Base-by-base conservation (phyloP, 2,797 vertebrate genomes). In the Sebastes itinus region DNA sequence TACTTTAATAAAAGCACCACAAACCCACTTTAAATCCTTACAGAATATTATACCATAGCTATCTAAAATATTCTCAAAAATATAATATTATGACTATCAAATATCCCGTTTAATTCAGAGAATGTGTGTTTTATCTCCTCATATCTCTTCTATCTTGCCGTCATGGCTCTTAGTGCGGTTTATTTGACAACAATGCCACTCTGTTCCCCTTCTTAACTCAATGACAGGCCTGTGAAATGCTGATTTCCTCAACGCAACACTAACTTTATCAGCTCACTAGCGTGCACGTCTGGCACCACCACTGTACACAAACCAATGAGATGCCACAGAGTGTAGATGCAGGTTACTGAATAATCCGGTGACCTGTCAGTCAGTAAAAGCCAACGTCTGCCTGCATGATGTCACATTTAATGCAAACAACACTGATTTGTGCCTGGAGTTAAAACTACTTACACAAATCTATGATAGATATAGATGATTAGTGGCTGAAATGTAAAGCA, bases 301-400 rank as follows among this genome's bases (percentile, higher is more conserved):
- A 12, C 64, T 18, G 67, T 58, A 27, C 83, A 64, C 72, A 70
- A 18, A 72, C 58, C 77, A n/a, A 2, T 13, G 27, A 77, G 64
- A 65, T n/a, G 42, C 69, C 61, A 8, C 42, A 4, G 38, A 42
- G 30, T 42, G 76, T 61, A 62, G 84, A 74, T 5, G 56, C 83
- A 76, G 80, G 89, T 89, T 88, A 87, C 84, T 90, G 84, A 89
- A 22, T 89, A 88, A 92, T 87, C 89, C 3, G 75, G 28, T 66
- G 77, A 72, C 73, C 84, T 55, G 55, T 54, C 78, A 58, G 75
- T 81, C 80, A 75, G 74, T 64, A 28, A 28, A 38, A 32, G 72
- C 67, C 25, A 1, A 14, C 2, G 6, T 13, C 4, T 12, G 62
- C 70, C 25, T 38, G 38, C 13, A 4, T 3, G 4, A 13, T 2